Conservation (phyloP, 2,888 invertebrate genomes). For the Lydus trimaculatus region DNA sequence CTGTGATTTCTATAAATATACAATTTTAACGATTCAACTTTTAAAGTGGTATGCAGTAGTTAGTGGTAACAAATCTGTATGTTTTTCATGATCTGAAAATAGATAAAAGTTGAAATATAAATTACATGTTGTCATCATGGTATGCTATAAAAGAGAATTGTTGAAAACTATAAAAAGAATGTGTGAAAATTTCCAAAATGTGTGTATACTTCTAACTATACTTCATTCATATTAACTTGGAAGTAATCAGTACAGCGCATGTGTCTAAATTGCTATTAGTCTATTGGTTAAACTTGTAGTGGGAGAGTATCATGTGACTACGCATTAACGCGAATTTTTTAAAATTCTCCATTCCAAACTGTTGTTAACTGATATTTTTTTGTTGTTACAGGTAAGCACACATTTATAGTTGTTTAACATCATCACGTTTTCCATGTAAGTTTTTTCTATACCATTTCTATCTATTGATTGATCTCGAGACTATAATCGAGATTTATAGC, state of each 20-base stretch:
- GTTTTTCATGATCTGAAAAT: conserved; percentile 7
- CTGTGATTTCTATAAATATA: conserved; percentile 1
- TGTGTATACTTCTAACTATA: background rate
- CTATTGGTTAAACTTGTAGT: too few species aligned
- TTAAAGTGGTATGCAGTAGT: too few species aligned
- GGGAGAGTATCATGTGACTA: too few species aligned
- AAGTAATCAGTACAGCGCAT: too few species aligned
- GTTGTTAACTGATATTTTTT: background rate
- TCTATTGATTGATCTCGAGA: conserved; percentile 4
- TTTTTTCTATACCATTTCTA: background rate
- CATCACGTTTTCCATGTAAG: conserved; percentile 3
- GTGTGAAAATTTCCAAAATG: background rate
- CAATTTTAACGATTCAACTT: background rate
- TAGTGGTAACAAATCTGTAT: background rate
- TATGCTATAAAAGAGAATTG: background rate
- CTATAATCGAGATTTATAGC: background rate
- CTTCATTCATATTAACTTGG: too few species aligned
- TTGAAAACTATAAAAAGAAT: background rate
- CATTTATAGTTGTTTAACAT: background rate
- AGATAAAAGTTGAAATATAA: conserved; percentile 1
- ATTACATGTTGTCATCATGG: background rate
- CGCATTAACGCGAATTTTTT: too few species aligned
- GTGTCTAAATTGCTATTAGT: too few species aligned
- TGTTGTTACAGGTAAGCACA: background rate
- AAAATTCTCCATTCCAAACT: too few species aligned